phyloP scores from a whole-genome alignment of 2,888 invertebrate species.

The Neoscelio sp. region DNA sequence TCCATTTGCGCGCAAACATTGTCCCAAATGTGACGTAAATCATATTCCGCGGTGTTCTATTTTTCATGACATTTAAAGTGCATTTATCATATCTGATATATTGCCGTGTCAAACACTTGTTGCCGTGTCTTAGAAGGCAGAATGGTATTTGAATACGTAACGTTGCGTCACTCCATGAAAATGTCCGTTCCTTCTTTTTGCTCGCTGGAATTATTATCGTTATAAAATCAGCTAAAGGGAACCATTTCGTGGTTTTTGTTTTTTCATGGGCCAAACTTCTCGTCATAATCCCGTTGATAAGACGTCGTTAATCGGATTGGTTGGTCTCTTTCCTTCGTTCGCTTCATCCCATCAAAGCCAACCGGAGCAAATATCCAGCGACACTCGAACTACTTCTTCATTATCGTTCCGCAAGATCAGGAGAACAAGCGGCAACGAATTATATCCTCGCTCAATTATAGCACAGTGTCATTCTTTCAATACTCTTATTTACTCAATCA shows the following conservation, averaged over 20 bases:
- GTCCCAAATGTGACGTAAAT: constrained; percentile 18
- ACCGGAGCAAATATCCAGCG: constrained; percentile 55
- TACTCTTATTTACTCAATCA: constrained; percentile 47
- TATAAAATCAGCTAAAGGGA: constrained; percentile 14
- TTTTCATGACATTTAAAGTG: constrained; percentile 31
- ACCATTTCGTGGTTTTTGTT: background rate
- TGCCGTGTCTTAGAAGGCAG: constrained; percentile 6
- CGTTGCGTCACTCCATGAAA: constrained; percentile 51
- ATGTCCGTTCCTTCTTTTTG: no score
- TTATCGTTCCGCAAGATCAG: constrained; percentile 43
- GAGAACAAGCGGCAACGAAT: constrained; percentile 42
- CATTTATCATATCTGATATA: constrained; percentile 29
- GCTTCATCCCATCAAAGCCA: constrained; percentile 75
- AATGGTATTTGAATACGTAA: constrained; percentile 59
- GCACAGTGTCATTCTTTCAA: constrained; percentile 31
- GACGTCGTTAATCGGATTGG: constrained; percentile 74
- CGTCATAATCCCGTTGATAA: constrained; percentile 73
- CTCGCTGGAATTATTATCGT: constrained; percentile 3
- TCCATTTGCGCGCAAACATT: constrained; percentile 17
- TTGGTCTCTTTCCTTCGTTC: constrained; percentile 71
- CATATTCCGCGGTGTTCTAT: constrained; percentile 16
- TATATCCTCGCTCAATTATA: constrained; percentile 55
- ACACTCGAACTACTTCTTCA: constrained; percentile 61
- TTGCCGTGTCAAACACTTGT: constrained; percentile 35
- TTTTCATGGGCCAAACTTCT: constrained; percentile 21